phyloP scores from a whole-genome alignment of 2,797 vertebrate species.

The Pogonophryne albipinna region DNA sequence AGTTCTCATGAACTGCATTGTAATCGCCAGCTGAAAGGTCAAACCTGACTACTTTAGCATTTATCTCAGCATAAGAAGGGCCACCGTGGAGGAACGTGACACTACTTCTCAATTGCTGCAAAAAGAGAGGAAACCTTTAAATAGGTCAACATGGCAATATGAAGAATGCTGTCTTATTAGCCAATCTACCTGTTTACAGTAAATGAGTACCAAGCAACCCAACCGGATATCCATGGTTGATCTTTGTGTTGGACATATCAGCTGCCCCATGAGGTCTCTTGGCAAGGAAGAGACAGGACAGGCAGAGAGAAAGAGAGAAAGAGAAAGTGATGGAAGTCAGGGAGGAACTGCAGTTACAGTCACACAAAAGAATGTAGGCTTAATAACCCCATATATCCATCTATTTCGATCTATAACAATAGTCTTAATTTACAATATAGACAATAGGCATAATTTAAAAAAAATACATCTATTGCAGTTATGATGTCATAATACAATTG shows the following conservation, averaged over 20 bases:
- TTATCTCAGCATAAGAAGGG: neutral
- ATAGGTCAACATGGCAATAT: neutral
- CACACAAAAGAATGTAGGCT: too few relatives aligned
- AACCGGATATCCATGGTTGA: constrained; percentile 7
- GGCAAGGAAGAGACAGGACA: too few relatives aligned
- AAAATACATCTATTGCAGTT: too few relatives aligned
- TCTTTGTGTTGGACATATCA: neutral
- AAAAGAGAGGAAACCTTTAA: constrained; percentile 12
- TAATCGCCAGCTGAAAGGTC: neutral
- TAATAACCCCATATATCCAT: too few relatives aligned
- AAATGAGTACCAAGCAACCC: neutral
- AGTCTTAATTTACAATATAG: too few relatives aligned
- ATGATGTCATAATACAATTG: too few relatives aligned
- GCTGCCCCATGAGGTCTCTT: neutral
- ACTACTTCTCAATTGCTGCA: neutral
- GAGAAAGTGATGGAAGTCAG: too few relatives aligned
- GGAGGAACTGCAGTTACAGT: too few relatives aligned
- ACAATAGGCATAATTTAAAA: too few relatives aligned
- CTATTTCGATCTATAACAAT: too few relatives aligned
- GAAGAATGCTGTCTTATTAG: neutral
- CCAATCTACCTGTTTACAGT: neutral
- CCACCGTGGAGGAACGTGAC: neutral
- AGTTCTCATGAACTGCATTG: neutral
- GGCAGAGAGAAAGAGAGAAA: too few relatives aligned
- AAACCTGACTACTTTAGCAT: neutral